Evolutionary conservation across 2,113 vertebrate genomes (phyloP).

Genomic region (Lophotis ruficrista): DNA sequence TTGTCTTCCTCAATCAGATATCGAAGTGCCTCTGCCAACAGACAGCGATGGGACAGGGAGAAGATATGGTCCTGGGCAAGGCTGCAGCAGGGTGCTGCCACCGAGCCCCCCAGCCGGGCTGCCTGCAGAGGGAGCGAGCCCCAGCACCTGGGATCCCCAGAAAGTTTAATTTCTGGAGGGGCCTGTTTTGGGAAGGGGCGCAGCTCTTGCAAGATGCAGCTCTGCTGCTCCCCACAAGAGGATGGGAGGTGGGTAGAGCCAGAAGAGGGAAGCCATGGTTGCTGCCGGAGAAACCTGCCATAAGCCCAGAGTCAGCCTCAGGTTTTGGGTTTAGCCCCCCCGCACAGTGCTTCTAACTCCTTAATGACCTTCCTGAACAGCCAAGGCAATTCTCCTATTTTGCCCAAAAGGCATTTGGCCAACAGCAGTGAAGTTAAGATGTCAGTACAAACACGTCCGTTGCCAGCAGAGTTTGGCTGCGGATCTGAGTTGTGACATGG

Average conservation of each 20-base stretch:
- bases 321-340: not conserved
- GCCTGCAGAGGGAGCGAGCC: not conserved
- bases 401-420: not conserved
- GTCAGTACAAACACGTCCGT: not conserved
- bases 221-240: not conserved
- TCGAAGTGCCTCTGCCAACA: not conserved
- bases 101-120: accelerated
- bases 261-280: not conserved
- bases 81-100: not conserved
- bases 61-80: accelerated
- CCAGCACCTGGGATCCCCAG: not conserved
- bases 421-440: not conserved
- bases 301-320: not conserved
- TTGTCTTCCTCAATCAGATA: not conserved
- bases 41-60: accelerated
- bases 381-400: not conserved
- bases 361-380: not conserved
- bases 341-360: not conserved
- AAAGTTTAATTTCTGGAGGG: not conserved
- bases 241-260: not conserved
- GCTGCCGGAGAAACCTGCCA: not conserved
- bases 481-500: not conserved
- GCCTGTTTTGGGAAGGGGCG: not conserved
- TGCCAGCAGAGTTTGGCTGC: constrained; percentile 9
- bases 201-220: not conserved